Evolutionary conservation across 2,113 vertebrate genomes (phyloP).

Genomic region (Chaetorhynchus papuensis): DNA sequence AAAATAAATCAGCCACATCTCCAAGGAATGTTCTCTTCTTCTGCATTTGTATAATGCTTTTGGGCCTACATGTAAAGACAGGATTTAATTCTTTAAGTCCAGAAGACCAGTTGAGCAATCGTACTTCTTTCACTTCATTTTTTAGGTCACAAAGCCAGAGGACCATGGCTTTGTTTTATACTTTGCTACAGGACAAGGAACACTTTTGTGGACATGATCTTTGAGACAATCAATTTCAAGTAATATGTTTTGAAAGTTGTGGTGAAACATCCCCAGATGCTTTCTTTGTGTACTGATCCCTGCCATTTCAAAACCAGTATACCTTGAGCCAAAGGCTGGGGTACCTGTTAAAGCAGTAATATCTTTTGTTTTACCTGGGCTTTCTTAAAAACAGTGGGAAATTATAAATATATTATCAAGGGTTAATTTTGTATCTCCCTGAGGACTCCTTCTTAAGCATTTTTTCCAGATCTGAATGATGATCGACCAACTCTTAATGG

Average conservation of each 20-base stretch:
- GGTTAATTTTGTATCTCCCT: background rate
- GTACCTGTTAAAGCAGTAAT: background rate
- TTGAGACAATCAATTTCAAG: background rate
- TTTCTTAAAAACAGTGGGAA: background rate
- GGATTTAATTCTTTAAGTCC: background rate
- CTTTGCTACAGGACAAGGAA: background rate
- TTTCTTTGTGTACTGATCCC: background rate
- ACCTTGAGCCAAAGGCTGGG: background rate
- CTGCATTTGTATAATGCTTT: background rate
- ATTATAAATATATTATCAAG: background rate
- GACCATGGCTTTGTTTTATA: background rate
- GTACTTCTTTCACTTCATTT: background rate
- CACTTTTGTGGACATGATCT: background rate
- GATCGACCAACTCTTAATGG: background rate
- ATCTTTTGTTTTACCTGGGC: background rate
- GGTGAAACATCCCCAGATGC: background rate
- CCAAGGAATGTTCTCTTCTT: background rate
- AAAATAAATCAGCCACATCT: slow-evolving; percentile 19
- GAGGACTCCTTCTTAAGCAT: background rate
- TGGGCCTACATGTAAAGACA: background rate
- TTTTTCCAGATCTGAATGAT: background rate
- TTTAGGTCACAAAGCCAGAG: background rate
- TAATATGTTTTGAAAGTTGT: background rate
- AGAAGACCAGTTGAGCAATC: background rate
- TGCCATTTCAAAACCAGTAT: background rate